phyloP scores from a whole-genome alignment of 2,797 vertebrate genomes.

The Parauchenoglanis punctatus region DNA sequence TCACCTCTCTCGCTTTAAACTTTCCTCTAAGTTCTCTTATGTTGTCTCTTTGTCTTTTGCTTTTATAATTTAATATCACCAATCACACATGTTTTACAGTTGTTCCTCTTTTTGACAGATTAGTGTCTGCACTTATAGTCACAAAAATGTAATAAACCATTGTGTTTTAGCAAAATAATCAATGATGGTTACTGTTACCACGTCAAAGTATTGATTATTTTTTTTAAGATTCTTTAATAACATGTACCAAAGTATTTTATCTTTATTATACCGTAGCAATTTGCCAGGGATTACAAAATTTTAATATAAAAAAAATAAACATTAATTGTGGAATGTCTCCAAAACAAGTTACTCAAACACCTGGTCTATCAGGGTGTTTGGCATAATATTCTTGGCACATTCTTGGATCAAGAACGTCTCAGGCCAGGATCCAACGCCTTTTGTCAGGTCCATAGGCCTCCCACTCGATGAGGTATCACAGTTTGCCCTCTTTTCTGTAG shows the following conservation, averaged over 20 bases:
- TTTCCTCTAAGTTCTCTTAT: neutral
- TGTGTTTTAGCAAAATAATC: neutral
- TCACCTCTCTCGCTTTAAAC: conserved; percentile 30
- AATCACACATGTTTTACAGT: neutral
- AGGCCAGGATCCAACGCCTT: neutral
- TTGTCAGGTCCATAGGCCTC: neutral
- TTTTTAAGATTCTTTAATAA: neutral
- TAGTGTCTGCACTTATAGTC: neutral
- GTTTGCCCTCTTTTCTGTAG: neutral
- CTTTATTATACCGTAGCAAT: neutral
- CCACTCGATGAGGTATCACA: neutral
- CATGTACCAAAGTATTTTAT: neutral
- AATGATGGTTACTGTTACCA: too few species aligned
- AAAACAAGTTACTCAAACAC: neutral
- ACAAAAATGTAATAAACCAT: neutral
- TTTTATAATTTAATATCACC: neutral
- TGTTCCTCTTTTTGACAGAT: neutral
- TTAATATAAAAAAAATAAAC: neutral
- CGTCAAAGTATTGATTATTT: neutral
- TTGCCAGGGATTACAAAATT: neutral
- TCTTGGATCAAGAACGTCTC: neutral
- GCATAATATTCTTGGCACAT: neutral
- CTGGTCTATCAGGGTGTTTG: neutral
- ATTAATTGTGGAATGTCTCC: neutral
- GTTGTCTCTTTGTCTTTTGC: neutral